A percentile compares a stretch with the other conserved stretches of the same genome.
Conservation (phyloP, 2,888 invertebrate species). For the Chloroclysta siterata region DNA sequence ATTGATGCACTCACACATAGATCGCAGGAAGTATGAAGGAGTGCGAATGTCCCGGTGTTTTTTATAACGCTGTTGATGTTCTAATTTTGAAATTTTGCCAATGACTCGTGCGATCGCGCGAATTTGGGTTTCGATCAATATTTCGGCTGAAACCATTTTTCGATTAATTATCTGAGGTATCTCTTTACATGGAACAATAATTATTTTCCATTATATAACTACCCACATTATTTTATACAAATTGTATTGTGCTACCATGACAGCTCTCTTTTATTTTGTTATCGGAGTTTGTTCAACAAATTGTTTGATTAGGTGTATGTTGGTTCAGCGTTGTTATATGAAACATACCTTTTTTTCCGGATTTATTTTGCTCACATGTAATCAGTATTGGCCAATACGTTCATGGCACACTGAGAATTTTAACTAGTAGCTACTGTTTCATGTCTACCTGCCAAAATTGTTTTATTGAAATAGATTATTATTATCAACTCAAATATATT, state of each 20-base stretch:
- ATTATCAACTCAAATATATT: too few species aligned
- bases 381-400: conserved; percentile 54
- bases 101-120: conserved; percentile 44
- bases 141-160: conserved; percentile 28
- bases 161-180: neutral
- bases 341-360: conserved; percentile 41
- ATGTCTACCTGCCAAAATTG: too few species aligned
- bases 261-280: neutral
- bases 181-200: neutral
- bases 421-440: too few species aligned
- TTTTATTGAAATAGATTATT: too few species aligned
- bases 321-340: neutral
- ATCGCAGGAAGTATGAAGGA: conserved; percentile 44
- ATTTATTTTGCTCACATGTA: conserved; percentile 56
- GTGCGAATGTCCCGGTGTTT: conserved; percentile 44
- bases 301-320: conserved; percentile 14
- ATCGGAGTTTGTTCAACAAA: conserved; percentile 12
- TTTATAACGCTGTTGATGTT: conserved; percentile 48
- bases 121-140: conserved; percentile 34
- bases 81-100: conserved; percentile 62
- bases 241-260: neutral
- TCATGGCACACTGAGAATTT: conserved; percentile 40
- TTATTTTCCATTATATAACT: neutral
- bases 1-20: conserved; percentile 58
- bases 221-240: neutral